Evolutionary conservation across 2,888 invertebrate species (phyloP).

Genomic region (Leptopilina syphax): DNA sequence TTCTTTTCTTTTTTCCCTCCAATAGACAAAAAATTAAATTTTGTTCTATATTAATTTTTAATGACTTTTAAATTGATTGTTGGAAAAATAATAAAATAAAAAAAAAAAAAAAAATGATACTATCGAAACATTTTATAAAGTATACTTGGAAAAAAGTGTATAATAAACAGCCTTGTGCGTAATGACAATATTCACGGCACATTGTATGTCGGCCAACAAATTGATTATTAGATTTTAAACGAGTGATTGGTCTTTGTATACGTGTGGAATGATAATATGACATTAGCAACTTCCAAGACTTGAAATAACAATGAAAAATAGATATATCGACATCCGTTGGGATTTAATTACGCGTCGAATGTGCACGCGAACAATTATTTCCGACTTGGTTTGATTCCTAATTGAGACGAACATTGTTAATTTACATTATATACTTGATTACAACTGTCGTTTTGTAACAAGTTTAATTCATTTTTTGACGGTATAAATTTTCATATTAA

Average conservation of each 20-base stretch:
- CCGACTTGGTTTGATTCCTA: conserved; percentile 67
- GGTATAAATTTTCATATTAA: not conserved
- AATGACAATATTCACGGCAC: not conserved
- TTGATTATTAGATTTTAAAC: conserved; percentile 8
- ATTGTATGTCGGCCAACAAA: not conserved
- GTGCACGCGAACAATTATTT: conserved; percentile 67
- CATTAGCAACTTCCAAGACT: conserved; percentile 15
- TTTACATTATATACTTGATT: not conserved
- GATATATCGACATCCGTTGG: conserved; percentile 25
- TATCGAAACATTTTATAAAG: no score
- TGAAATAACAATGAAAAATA: conserved; percentile 23
- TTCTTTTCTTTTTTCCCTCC: no score
- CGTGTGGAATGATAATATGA: not conserved
- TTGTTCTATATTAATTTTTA: no score
- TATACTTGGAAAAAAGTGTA: no score
- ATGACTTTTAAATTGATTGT: no score
- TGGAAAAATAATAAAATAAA: no score
- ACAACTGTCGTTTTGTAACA: conserved; percentile 19
- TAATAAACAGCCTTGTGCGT: no score
- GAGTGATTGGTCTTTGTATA: not conserved
- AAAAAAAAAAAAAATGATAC: no score
- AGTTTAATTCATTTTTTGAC: not conserved
- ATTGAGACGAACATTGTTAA: conserved; percentile 54
- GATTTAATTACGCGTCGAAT: conserved; percentile 38
- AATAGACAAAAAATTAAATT: no score